Evolutionary conservation across 2,113 vertebrate species (phyloP).

Genomic region (Platysteira castanea): DNA sequence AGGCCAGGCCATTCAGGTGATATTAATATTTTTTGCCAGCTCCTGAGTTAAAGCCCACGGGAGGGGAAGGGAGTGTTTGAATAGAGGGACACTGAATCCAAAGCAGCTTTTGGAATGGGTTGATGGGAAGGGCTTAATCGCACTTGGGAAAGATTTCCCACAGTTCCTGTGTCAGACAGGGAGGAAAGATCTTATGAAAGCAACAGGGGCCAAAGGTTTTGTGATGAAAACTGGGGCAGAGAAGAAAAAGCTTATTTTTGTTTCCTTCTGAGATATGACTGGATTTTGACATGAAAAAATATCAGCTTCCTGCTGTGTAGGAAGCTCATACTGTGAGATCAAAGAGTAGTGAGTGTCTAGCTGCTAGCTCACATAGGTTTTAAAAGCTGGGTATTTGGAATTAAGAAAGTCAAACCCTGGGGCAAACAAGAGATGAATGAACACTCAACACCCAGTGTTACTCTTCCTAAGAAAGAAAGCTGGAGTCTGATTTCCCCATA

Average conservation of each 20-base stretch:
- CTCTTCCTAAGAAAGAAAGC: neutral
- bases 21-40: slow-evolving; percentile 1
- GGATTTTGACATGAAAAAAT: slow-evolving; percentile 56
- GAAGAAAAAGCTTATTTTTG: slow-evolving; percentile 63
- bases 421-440: neutral
- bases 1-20: neutral
- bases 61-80: slow-evolving; percentile 14
- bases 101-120: slow-evolving; percentile 17
- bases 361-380: neutral
- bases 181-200: slow-evolving; percentile 42
- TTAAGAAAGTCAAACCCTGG: neutral
- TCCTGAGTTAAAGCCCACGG: neutral
- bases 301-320: slow-evolving; percentile 11
- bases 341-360: slow-evolving; percentile 25
- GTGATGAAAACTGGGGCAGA: slow-evolving; percentile 47
- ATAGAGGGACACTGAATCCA: slow-evolving; percentile 5
- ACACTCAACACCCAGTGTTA: neutral
- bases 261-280: slow-evolving; percentile 44
- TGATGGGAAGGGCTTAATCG: slow-evolving; percentile 4
- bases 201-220: slow-evolving; percentile 49
- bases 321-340: slow-evolving; percentile 14
- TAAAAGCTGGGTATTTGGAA: neutral
- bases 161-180: slow-evolving; percentile 38
- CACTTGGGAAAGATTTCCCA: slow-evolving; percentile 40
- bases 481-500: neutral